These are phyloP conservation scores for zebrafish (Danio rerio) DNA, from an alignment of 2,113 vertebrate species.

Conservation along the genomic window DNA sequence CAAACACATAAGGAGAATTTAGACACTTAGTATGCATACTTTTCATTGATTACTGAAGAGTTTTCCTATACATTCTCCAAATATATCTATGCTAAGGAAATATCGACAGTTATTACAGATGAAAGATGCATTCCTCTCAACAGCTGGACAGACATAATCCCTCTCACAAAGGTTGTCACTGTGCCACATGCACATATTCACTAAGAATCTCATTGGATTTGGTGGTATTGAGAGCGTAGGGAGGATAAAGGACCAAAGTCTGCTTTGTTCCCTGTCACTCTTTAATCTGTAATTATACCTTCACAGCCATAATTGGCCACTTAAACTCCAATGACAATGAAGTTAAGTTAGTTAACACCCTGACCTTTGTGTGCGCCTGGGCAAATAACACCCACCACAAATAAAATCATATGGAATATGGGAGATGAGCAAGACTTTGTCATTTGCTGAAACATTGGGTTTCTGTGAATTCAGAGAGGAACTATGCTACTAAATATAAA, in stretches of 20 bases:
- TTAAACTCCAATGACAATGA: conserved; percentile 75
- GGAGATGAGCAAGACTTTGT: conserved; percentile 11
- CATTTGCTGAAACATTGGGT: conserved; percentile 23
- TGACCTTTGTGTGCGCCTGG: conserved; percentile 47
- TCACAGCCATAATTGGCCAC: conserved; percentile 73
- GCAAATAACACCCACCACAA: conserved; percentile 44
- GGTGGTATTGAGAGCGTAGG: conserved; percentile 27
- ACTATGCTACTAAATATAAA: neutral
- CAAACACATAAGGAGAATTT: neutral
- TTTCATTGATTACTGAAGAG: neutral
- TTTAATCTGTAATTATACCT: conserved; percentile 79
- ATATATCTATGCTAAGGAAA: neutral
- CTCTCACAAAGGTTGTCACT: conserved; percentile 21
- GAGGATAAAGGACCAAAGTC: conserved; percentile 75
- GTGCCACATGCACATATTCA: conserved; percentile 27
- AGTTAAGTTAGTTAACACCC: conserved; percentile 66
- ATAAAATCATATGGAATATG: conserved; percentile 17
- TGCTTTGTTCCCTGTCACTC: conserved; percentile 73
- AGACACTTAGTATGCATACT: neutral
- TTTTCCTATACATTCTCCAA: neutral
- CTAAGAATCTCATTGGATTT: conserved; percentile 18
- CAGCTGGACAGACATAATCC: conserved; percentile 3
- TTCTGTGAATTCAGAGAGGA: conserved; percentile 23
- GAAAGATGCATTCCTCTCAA: conserved; percentile 37
- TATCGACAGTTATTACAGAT: neutral